Percentiles rank a stretch among this genome's conserved stretches.
phyloP scores from a whole-genome alignment of 2,113 vertebrate species.

The Halcyon senegalensis region DNA sequence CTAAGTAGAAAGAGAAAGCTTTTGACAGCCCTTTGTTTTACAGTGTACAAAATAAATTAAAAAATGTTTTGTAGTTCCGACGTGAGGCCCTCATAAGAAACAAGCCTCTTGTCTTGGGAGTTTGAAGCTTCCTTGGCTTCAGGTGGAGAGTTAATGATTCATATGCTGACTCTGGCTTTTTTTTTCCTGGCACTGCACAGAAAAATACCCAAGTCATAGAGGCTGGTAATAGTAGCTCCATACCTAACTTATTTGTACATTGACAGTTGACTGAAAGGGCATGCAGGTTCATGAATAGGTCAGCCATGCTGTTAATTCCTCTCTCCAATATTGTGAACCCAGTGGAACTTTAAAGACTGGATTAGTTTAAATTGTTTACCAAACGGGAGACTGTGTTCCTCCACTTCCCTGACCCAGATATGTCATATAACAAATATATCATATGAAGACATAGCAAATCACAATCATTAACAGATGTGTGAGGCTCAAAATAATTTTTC shows the following conservation, averaged over 20 bases:
- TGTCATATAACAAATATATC: constrained; percentile 56
- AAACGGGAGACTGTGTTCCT: constrained; percentile 43
- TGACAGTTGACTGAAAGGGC: background rate
- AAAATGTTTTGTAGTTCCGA: background rate
- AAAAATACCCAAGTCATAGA: background rate
- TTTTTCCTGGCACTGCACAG: background rate
- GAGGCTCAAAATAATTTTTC: constrained; percentile 6
- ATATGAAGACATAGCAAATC: constrained; percentile 51
- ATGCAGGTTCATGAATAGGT: background rate
- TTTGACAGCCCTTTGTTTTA: background rate
- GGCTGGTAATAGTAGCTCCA: background rate
- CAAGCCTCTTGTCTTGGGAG: background rate
- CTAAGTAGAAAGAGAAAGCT: background rate
- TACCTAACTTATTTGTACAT: background rate
- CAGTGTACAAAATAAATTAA: background rate
- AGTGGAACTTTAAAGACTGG: constrained; percentile 18
- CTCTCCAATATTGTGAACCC: background rate
- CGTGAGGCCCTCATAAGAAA: background rate
- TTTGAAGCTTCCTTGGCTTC: background rate
- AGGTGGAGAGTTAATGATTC: background rate
- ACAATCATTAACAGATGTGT: constrained; percentile 46
- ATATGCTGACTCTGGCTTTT: background rate
- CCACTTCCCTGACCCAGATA: constrained; percentile 64
- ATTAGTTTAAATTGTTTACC: constrained; percentile 38
- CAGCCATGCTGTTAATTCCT: background rate